Evolutionary conservation across 2,113 vertebrate genomes (phyloP), one percentile per base, ranked within the genome.

Genomic region (Telmatochromis brichardi): DNA sequence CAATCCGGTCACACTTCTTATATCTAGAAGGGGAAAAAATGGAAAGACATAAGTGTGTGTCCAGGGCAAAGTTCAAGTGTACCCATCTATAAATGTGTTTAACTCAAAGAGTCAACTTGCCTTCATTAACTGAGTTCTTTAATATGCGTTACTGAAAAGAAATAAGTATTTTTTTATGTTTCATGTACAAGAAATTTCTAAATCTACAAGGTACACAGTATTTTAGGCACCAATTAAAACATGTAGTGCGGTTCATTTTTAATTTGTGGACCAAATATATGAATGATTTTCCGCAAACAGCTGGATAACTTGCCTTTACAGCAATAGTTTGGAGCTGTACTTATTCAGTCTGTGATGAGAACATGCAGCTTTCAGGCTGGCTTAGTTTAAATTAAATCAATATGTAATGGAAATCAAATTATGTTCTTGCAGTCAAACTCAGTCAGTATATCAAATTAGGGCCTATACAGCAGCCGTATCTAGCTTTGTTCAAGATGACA

Each of bases 1-100:
- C 97, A 80, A 98, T 98, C 93, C 96, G 96, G 4, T 97, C 96
- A 84, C 98, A 98, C 88, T 96, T 97, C 90, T 94, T 97, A 89
- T 97, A 96, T 96, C 98, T 98, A 88, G 15, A 42, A 28, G 40
- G 42, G 51, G 94, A n/a, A 89, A 94, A 94, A 87, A 19, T 88
- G 60, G 85, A 45, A 89, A 58, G 45, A 28, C 23, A 14, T 65
- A 5, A 81, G 31, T 68, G 12, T 54, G 6, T 10, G 8, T n/a
- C 4, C 4, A 23, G 31, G 26, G 19, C 51, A 42, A 85, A 88
- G 31, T 45, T 81, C n/a, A 45, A 42, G 21, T 87, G 85, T 71
- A 88, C 19, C 60, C 82, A 85, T 90, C 81, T 82, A 82, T 80
- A 42, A 79, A 87, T 86, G 31, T 81, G 68, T 60, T 90, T 26